These are phyloP conservation scores for Condylura cristata DNA, from an alignment of 2,113 vertebrate species.

Conservation along the genomic window DNA sequence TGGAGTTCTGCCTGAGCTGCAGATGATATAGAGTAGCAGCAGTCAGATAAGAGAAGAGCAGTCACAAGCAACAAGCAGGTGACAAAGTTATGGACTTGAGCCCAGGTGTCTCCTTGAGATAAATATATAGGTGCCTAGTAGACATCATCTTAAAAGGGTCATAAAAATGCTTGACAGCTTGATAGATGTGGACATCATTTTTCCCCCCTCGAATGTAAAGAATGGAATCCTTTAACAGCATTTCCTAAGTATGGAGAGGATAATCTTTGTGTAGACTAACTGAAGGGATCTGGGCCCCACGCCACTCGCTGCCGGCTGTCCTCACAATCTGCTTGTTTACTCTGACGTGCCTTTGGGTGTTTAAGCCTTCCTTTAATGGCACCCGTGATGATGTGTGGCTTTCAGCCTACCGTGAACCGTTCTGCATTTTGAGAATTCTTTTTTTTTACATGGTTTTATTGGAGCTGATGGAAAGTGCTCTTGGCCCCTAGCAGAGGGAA, in stretches of 20 bases:
- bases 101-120: slow-evolving; percentile 65
- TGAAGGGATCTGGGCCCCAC: not conserved
- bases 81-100: slow-evolving; percentile 50
- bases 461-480: not conserved
- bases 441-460: not conserved
- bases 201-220: slow-evolving; percentile 44
- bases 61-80: not conserved
- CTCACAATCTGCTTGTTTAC: not conserved
- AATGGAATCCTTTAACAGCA: slow-evolving; percentile 53
- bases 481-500: not conserved
- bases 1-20: slow-evolving; percentile 42
- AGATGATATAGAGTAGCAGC: not conserved
- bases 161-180: slow-evolving; percentile 73
- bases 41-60: not conserved
- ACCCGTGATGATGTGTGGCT: not conserved
- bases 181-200: slow-evolving; percentile 70
- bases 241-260: slow-evolving; percentile 66
- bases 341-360: not conserved
- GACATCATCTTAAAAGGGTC: slow-evolving; percentile 57
- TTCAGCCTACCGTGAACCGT: not conserved
- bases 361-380: not conserved
- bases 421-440: not conserved
- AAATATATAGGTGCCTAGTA: slow-evolving; percentile 47
- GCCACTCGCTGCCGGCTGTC: not conserved
- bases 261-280: not conserved